These are phyloP conservation scores for Pocillopora grandis DNA, from an alignment of 92 coral and sea anemone species.

Conservation along the genomic window DNA sequence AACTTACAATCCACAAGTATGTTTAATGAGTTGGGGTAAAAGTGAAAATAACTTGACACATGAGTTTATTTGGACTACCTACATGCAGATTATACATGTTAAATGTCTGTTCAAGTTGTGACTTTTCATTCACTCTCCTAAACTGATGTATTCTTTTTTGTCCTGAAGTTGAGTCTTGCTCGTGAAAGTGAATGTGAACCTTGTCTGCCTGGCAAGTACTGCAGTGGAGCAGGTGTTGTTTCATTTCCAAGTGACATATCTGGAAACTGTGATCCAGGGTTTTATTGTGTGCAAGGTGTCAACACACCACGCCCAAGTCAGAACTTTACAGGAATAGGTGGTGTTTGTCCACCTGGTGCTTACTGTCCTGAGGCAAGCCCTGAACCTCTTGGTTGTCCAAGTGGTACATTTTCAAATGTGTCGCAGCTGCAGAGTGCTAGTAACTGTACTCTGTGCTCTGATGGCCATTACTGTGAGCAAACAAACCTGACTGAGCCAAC, in stretches of 20 bases:
- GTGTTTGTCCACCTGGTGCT: conserved; percentile 89
- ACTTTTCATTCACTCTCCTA: not conserved
- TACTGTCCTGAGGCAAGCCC: conserved; percentile 81
- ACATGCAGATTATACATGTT: too few relatives aligned
- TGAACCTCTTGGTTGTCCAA: conserved; percentile 91
- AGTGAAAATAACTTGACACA: too few relatives aligned
- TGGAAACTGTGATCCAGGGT: conserved; percentile 86
- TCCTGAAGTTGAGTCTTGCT: conserved; percentile 67
- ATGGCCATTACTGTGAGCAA: conserved; percentile 90
- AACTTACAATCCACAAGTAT: conserved; percentile 87
- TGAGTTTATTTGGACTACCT: too few relatives aligned
- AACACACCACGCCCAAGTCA: conserved; percentile 85
- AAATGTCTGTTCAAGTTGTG: too few relatives aligned
- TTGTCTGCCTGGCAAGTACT: conserved; percentile 82
- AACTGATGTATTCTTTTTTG: not conserved
- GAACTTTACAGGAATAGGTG: conserved; percentile 90
- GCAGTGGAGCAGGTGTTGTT: conserved; percentile 73
- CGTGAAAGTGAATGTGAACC: conserved; percentile 70
- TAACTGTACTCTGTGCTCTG: conserved; percentile 81
- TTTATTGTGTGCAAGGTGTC: conserved; percentile 80
- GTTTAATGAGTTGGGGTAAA: not conserved
- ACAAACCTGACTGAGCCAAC: conserved; percentile 88
- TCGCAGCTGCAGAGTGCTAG: conserved; percentile 65
- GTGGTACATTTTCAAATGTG: conserved; percentile 94
- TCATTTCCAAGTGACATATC: conserved; percentile 71